phyloP scores from a whole-genome alignment of 2,797 vertebrate genomes.

The Ptychobarbus kaznakovi region DNA sequence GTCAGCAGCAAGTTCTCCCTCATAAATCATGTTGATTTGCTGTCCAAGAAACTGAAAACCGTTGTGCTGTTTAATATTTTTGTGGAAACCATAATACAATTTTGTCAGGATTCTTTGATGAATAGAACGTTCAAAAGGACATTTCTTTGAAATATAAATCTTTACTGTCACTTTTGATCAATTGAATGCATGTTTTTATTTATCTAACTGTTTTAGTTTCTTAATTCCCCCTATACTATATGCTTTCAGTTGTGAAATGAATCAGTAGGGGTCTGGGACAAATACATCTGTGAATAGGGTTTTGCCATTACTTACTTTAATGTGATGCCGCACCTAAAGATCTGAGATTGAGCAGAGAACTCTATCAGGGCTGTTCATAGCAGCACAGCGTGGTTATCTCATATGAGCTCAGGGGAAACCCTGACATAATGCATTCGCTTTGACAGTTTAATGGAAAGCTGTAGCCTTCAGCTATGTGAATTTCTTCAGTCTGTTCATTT shows the following conservation, averaged over 20 bases:
- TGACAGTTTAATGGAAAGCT: slow-evolving; percentile 26
- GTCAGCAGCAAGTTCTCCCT: not conserved
- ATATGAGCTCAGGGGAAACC: not conserved
- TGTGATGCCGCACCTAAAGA: not conserved
- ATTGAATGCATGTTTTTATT: not conserved
- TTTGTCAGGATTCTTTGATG: not conserved
- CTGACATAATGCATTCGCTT: not conserved
- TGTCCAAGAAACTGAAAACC: not conserved
- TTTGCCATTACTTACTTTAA: not conserved
- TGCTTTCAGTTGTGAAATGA: not conserved
- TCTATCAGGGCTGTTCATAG: not conserved
- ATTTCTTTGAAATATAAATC: not conserved
- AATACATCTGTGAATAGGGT: not conserved
- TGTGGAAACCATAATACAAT: not conserved
- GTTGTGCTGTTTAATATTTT: not conserved
- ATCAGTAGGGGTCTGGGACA: not conserved
- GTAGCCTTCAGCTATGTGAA: slow-evolving; percentile 1
- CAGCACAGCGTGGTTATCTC: not conserved
- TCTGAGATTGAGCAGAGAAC: not conserved
- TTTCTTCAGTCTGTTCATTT: slow-evolving; percentile 1
- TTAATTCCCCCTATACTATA: not conserved
- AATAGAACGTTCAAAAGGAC: not conserved
- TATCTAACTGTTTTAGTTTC: not conserved
- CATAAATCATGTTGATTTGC: not conserved
- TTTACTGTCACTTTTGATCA: not conserved